Conservation (phyloP, 2,113 vertebrate species). For the Acrocephalus kingi region DNA sequence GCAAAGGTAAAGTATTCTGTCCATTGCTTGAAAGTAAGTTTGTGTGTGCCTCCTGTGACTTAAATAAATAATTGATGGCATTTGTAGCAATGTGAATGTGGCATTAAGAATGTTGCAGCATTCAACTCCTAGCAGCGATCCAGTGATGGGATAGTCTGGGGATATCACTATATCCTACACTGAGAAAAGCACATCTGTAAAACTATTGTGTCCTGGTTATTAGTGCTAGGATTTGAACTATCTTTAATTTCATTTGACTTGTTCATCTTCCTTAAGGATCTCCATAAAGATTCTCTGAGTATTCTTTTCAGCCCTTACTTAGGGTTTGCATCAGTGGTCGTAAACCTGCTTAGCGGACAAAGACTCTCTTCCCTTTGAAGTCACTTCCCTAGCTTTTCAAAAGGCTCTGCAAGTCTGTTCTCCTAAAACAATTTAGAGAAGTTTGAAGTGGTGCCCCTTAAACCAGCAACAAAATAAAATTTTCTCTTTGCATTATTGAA, state of each 20-base stretch:
- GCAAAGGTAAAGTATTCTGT: not conserved
- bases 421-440: constrained; percentile 63
- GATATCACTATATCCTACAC: not conserved
- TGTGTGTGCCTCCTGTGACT: not conserved
- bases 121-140: not conserved
- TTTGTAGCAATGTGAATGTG: not conserved
- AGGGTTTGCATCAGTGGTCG: constrained; percentile 76
- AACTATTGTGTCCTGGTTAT: constrained; percentile 20
- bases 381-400: constrained; percentile 74
- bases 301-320: constrained; percentile 72
- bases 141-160: not conserved
- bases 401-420: constrained; percentile 61
- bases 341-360: constrained; percentile 80
- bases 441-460: constrained; percentile 74
- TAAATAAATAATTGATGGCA: not conserved
- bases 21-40: not conserved
- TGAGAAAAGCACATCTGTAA: constrained; percentile 58
- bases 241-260: constrained; percentile 76
- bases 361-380: constrained; percentile 77
- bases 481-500: constrained; percentile 71
- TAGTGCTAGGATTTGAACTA: constrained; percentile 47
- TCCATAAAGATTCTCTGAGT: constrained; percentile 66
- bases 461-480: constrained; percentile 76
- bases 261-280: constrained; percentile 74
- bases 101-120: not conserved